These are phyloP conservation scores for Alethe castanea DNA, from an alignment of 2,113 vertebrate genomes.

Conservation along the genomic window DNA sequence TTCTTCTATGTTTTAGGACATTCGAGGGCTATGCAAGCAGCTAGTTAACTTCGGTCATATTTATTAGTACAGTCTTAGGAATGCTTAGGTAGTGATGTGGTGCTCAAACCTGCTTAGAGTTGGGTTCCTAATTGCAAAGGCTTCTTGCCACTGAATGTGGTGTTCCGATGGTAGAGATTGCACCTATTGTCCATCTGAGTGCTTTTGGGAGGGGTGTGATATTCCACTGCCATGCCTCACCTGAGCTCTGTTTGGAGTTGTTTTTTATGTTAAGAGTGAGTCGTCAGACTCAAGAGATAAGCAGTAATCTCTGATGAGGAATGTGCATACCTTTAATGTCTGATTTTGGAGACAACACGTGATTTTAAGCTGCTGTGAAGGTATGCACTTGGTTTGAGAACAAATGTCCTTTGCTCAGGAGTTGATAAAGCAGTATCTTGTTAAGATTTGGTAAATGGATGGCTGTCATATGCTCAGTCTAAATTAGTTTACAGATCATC, in stretches of 20 bases:
- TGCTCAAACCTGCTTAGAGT: neutral
- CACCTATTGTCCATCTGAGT: neutral
- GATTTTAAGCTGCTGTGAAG: neutral
- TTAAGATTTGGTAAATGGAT: neutral
- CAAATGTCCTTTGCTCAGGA: neutral
- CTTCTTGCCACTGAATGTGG: neutral
- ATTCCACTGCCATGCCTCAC: neutral
- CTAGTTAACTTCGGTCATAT: neutral
- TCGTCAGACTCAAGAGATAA: neutral
- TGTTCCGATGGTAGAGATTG: neutral
- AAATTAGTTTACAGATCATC: neutral
- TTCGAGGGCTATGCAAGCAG: neutral
- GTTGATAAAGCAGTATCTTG: neutral
- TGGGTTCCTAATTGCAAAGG: neutral
- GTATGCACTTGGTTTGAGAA: neutral
- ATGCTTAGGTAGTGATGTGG: neutral
- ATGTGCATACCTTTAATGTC: neutral
- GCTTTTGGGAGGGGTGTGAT: neutral
- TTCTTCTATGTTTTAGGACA: neutral
- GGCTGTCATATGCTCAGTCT: neutral
- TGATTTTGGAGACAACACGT: neutral
- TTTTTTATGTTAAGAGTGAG: neutral
- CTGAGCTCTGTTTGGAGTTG: neutral
- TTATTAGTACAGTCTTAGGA: neutral
- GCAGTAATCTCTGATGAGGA: neutral